Evolutionary conservation across 2,113 vertebrate genomes (phyloP).

Genomic region (Cygnus atratus): DNA sequence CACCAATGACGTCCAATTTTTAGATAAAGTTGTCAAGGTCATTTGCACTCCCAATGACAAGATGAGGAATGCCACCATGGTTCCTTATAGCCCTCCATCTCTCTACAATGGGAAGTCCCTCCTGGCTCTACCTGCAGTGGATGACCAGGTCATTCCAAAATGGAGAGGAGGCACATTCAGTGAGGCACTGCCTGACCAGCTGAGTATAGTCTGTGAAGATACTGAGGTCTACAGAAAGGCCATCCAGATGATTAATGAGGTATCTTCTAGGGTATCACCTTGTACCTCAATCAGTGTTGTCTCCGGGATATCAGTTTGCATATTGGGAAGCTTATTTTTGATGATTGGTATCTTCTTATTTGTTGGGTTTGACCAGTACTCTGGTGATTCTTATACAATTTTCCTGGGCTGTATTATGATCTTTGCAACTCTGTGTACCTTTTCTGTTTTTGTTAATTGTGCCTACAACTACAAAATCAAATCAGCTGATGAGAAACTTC

Average conservation of each 20-base stretch:
- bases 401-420: fast-evolving
- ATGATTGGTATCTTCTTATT: fast-evolving
- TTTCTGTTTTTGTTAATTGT: fast-evolving
- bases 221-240: slow-evolving; percentile 46
- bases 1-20: slow-evolving; percentile 29
- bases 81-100: slow-evolving; percentile 40
- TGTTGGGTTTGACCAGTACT: fast-evolving
- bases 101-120: slow-evolving; percentile 71
- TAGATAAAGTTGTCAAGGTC: slow-evolving; percentile 50
- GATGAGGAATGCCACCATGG: slow-evolving; percentile 28
- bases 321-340: not conserved
- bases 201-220: slow-evolving; percentile 59
- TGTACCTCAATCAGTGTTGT: not conserved
- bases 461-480: not conserved
- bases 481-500: not conserved
- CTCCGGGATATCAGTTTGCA: not conserved
- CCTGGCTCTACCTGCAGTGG: slow-evolving; percentile 43
- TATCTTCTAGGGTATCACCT: not conserved
- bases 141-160: slow-evolving; percentile 29
- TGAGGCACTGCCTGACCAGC: slow-evolving; percentile 58
- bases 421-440: fast-evolving
- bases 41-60: slow-evolving; percentile 45
- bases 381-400: fast-evolving
- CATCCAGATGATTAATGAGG: slow-evolving; percentile 47
- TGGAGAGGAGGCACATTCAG: slow-evolving; percentile 64